These are phyloP conservation scores for Parapristionchus giblindavisi DNA, from an alignment of 2,888 invertebrate genomes.

Conservation along the genomic window DNA sequence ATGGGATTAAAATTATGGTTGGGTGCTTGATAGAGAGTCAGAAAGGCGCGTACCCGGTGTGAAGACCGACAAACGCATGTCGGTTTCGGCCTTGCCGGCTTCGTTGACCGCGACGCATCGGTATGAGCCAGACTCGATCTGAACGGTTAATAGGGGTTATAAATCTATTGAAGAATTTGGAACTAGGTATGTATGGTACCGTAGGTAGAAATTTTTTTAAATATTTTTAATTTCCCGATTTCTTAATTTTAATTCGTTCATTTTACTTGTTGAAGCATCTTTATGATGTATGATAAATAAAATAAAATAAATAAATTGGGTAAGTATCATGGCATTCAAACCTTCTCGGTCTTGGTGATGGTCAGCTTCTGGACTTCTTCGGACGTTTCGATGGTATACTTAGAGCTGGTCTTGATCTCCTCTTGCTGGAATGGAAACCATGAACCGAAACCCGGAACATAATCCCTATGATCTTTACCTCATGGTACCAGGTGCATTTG, in stretches of 20 bases:
- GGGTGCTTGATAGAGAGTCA: background rate
- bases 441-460: conserved; percentile 45
- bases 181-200: too few relatives aligned
- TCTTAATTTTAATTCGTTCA: too few relatives aligned
- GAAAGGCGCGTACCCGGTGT: conserved; percentile 9
- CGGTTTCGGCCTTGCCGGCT: conserved; percentile 62
- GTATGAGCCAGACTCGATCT: conserved; percentile 69
- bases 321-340: background rate
- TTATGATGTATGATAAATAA: too few relatives aligned
- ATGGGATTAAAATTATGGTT: background rate
- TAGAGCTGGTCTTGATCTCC: conserved; percentile 18
- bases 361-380: conserved; percentile 61
- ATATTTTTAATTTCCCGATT: too few relatives aligned
- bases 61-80: conserved; percentile 46
- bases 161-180: too few relatives aligned
- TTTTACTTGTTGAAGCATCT: too few relatives aligned
- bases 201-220: too few relatives aligned
- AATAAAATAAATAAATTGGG: too few relatives aligned
- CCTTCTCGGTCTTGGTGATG: conserved; percentile 56
- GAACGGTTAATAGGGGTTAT: too few relatives aligned
- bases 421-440: conserved; percentile 15
- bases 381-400: conserved; percentile 30
- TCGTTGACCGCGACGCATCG: conserved; percentile 65
- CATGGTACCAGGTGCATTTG: conserved; percentile 78
- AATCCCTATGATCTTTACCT: conserved; percentile 69